Conservation (phyloP, 2,113 vertebrate genomes). For the Microcebus murinus region DNA sequence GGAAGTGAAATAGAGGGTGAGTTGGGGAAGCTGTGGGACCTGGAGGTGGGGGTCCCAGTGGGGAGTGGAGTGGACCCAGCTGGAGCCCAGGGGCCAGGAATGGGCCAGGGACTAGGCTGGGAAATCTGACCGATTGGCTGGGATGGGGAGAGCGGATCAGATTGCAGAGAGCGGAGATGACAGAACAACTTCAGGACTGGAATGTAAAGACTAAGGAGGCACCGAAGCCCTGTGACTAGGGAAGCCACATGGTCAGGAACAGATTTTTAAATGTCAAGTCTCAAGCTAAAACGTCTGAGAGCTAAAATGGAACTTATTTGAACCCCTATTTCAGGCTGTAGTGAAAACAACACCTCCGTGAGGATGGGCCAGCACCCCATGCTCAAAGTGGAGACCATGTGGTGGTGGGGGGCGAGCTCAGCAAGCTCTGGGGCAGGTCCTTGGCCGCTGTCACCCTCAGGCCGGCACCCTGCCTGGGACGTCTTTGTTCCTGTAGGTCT, state of each 20-base stretch:
- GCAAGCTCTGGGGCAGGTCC: background rate
- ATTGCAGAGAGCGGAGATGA: background rate
- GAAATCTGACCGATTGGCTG: background rate
- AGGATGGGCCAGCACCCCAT: background rate
- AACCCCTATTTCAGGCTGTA: background rate
- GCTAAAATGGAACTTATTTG: background rate
- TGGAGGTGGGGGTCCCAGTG: background rate
- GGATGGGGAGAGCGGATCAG: background rate
- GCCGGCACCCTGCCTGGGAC: background rate
- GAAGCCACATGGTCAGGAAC: background rate
- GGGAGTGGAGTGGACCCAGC: background rate
- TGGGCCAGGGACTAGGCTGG: background rate
- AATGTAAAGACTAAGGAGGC: background rate
- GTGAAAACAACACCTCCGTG: background rate
- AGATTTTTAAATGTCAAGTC: background rate
- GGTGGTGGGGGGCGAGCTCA: background rate
- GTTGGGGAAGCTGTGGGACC: background rate
- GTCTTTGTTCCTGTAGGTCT: background rate
- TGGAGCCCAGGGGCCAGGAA: background rate
- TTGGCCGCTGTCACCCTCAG: accelerated
- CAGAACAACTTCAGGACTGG: too few species aligned
- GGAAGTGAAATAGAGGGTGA: background rate
- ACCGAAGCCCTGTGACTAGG: background rate
- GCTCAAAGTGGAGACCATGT: background rate
- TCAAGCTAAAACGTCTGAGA: background rate